Evolutionary conservation across 2,797 vertebrate genomes (phyloP), one percentile per base, ranked within the genome.

Genomic region (Picus viridis): DNA sequence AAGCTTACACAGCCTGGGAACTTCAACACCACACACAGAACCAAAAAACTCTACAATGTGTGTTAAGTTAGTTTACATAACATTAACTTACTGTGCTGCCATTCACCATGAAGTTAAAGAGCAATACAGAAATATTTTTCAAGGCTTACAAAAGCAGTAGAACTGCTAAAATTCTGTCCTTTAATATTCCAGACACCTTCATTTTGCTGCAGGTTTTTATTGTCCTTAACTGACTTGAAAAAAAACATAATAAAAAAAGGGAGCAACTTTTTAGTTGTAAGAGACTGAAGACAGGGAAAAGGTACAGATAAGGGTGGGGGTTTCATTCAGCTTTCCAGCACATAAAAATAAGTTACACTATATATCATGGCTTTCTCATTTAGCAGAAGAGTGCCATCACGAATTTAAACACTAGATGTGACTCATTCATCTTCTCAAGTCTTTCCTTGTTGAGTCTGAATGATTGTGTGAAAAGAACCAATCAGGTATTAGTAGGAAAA

Each of bases 341-440:
- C 78, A 92, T 13, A 86, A 95, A 94, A 89, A 86, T 89, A 96
- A 94, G 61, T 92, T 94, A 87, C 8, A 26, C 32, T 86, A 85
- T 79, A 79, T 53, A 89, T 67, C 79, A 94, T 89, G 90, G 89
- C 90, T 94, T 94, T 89, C 49, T 94, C 6, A 56, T 74, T 89
- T 88, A 73, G 43, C 34, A 80, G 84, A 63, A 83, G 83, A 72
- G 51, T 64, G 64, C 58, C 36, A 88, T 57, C 2, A 3, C 12
- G 13, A 32, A 80, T 78, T 83, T 80, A 76, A 82, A 76, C 54
- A 56, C 20, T 71, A 47, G 13, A 71, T 68, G 9, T 56, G 88
- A 65, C n/a, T 89, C 57, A 80, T 27, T 43, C 64, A 47, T 7
- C 16, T 64, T 73, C 56, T 87, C 64, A 90, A 90, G 39, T 27